A percentile compares a stretch with the other conserved stretches of the same genome.
Evolutionary conservation across 2,888 invertebrate genomes (phyloP).

Genomic region (Ophion slaviceki): DNA sequence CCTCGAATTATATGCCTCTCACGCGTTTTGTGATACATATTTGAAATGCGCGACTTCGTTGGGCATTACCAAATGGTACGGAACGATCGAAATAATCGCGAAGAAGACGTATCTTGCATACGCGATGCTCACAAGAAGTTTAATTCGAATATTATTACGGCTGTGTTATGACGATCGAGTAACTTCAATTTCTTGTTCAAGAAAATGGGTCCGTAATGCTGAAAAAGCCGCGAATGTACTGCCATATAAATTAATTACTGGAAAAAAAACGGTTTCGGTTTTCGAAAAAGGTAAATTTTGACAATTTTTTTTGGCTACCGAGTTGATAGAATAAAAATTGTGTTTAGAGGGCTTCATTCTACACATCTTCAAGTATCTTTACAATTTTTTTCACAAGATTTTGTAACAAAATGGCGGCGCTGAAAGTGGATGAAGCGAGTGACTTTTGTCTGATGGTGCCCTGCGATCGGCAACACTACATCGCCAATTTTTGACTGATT

Average conservation of each 20-base stretch:
- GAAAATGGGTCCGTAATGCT: slow-evolving; percentile 21
- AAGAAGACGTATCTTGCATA: slow-evolving; percentile 1
- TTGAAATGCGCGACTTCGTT: slow-evolving; percentile 33
- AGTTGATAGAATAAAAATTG: not conserved
- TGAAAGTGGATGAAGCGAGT: too few relatives aligned
- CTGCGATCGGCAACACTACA: too few relatives aligned
- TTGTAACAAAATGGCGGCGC: not conserved
- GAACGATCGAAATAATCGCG: slow-evolving; percentile 42
- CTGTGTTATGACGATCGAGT: slow-evolving; percentile 28
- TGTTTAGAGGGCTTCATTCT: too few relatives aligned
- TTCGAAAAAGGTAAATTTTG: not conserved
- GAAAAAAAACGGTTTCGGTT: slow-evolving; percentile 1
- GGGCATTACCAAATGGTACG: slow-evolving; percentile 10
- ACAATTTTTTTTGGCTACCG: not conserved
- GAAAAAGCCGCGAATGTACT: not conserved
- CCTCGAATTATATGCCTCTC: slow-evolving; percentile 47
- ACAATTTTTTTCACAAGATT: not conserved
- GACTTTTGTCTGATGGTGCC: too few relatives aligned
- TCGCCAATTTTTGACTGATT: not conserved
- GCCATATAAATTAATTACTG: not conserved
- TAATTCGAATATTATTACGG: slow-evolving; percentile 36
- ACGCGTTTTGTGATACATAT: slow-evolving; percentile 41
- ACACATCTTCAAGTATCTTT: too few relatives aligned
- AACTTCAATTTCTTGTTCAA: slow-evolving; percentile 30
- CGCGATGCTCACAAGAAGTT: slow-evolving; percentile 14